These are phyloP conservation scores for Pao palembangensis DNA, from an alignment of 2,113 vertebrate species.

Conservation along the genomic window DNA sequence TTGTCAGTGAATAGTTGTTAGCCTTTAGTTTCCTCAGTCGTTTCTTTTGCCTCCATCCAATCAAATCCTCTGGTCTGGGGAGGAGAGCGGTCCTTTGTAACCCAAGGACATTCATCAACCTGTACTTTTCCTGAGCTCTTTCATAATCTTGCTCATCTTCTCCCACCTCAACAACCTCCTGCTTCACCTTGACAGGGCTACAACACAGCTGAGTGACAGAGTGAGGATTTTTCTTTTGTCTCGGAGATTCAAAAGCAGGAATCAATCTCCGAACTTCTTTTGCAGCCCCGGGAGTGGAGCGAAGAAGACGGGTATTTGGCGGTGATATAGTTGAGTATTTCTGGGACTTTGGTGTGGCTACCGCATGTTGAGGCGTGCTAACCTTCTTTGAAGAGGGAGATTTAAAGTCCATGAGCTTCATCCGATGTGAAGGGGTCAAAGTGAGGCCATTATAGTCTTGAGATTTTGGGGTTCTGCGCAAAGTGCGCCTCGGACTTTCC, in stretches of 20 bases:
- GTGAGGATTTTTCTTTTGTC: constrained; percentile 32
- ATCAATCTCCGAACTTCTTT: constrained; percentile 63
- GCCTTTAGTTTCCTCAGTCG: constrained; percentile 78
- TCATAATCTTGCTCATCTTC: constrained; percentile 75
- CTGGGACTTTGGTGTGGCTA: constrained; percentile 42
- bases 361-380: constrained; percentile 32
- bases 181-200: constrained; percentile 67
- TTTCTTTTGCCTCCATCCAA: constrained; percentile 80
- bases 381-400: constrained; percentile 74
- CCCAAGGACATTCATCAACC: constrained; percentile 78
- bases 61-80: constrained; percentile 73
- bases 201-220: constrained; percentile 21
- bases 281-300: constrained; percentile 70
- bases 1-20: constrained; percentile 77
- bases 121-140: constrained; percentile 78
- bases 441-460: constrained; percentile 56
- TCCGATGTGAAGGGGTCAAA: constrained; percentile 71
- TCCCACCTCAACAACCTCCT: constrained; percentile 63
- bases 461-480: constrained; percentile 23
- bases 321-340: constrained; percentile 52
- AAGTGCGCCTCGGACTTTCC: constrained; percentile 41
- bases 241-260: constrained; percentile 61
- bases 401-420: constrained; percentile 82
- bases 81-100: constrained; percentile 76
- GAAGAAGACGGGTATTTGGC: constrained; percentile 66